Base-by-base conservation (phyloP, 2,888 invertebrate genomes). In the Amblyjoppa fuscipennis region DNA sequence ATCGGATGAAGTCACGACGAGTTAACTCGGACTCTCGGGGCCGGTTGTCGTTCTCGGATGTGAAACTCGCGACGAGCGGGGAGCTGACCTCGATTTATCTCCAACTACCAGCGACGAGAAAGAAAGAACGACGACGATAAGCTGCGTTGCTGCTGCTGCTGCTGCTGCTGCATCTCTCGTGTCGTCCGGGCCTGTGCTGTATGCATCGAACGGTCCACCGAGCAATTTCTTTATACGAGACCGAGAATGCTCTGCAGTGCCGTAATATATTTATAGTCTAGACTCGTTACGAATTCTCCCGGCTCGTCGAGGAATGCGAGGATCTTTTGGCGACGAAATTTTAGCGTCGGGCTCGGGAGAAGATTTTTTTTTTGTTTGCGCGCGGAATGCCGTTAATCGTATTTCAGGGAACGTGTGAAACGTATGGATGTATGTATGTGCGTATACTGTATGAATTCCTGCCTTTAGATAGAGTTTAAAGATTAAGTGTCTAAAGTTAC, bases 11-110 rank as follows among this genome's bases (percentile, higher is more conserved):
- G 82, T 82, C 82, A 85, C 76, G 79, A 31, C 74, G 85, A 71
- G 61, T 82, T 41, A 45, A 38, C 13, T n/a, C 25, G 61, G 64
- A 49, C 45, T 59, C 76, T 69, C 49, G 70, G 73, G 76, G 51
- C 38, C 56, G 53, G 75, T 76, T 56, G 71, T 80, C 83, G 80
- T 83, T 80, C 83, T 80, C 85, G 77, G 81, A 86, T 83, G 83
- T 83, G 85, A 86, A 86, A 86, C 85, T 86, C 83, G 77, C 73
- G 56, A 77, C 83, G 80, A 71, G 68, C 51, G 51, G 76, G 68
- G 83, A 77, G 80, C 80, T 83, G 85, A 86, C 85, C 85, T 83
- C 85, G 85, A 83, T 86, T 83, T 77, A 81, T 85, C 83, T 83
- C 81, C 80, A 59, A 86, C 80, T 81, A 77, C 68, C 7, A 25